phyloP scores from a whole-genome alignment of 1,140 invertebrate species.

The Bombus confusus region DNA sequence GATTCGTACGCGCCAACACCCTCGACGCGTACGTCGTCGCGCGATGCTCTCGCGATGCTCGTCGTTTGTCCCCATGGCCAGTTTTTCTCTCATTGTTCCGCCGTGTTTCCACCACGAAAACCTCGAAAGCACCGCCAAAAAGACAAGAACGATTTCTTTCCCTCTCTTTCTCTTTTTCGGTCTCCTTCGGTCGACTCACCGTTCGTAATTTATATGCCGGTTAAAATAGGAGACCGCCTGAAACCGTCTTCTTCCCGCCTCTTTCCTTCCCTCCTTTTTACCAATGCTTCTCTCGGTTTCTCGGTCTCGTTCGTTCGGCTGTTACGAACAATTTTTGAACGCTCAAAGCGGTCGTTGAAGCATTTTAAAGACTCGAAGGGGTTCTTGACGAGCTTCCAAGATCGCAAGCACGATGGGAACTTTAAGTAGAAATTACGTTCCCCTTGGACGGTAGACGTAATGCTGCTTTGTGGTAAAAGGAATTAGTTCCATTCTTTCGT shows the following conservation, averaged over 20 bases:
- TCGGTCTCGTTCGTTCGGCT: neutral
- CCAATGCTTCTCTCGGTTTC: neutral
- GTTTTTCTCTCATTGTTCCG: constrained; percentile 29
- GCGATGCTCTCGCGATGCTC: constrained; percentile 1
- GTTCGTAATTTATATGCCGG: constrained; percentile 63
- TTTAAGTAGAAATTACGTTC: neutral
- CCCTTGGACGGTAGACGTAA: neutral
- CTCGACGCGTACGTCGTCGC: constrained; percentile 42
- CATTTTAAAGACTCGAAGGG: neutral
- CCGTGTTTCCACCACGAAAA: constrained; percentile 40
- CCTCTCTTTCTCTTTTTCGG: neutral
- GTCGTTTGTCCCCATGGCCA: neutral
- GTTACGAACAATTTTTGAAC: neutral
- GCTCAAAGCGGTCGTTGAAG: neutral
- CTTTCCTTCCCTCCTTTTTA: neutral
- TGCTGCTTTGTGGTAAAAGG: neutral
- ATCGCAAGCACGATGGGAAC: no score
- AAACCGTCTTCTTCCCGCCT: constrained; percentile 33
- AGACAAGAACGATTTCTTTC: constrained; percentile 31
- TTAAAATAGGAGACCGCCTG: constrained; percentile 67
- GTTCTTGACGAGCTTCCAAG: constrained; percentile 3
- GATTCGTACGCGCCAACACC: constrained; percentile 54
- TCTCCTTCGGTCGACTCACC: constrained; percentile 45
- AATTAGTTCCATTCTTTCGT: constrained; percentile 14
- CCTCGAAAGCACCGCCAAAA: constrained; percentile 56